phyloP scores from a whole-genome alignment of 2,888 invertebrate genomes.

The Notodonta ziczac region DNA sequence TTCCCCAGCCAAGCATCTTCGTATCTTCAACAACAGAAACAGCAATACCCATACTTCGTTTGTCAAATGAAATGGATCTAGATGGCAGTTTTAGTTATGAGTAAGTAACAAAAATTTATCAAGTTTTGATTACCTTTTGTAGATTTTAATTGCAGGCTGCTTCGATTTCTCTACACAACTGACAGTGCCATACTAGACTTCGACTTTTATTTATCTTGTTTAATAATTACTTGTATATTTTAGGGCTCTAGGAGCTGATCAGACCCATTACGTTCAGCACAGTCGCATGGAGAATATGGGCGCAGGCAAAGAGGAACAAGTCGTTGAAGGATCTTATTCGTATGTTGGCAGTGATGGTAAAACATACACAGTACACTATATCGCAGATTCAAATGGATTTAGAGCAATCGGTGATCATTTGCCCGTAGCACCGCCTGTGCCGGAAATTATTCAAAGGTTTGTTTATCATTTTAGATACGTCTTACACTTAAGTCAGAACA shows the following conservation, averaged over 20 bases:
- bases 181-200: background rate
- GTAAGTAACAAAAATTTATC: constrained; percentile 57
- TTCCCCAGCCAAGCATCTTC: constrained; percentile 61
- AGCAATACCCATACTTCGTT: constrained; percentile 78
- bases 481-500: too few species aligned
- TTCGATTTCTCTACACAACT: too few species aligned
- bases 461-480: background rate
- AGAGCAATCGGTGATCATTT: constrained; percentile 90
- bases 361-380: constrained; percentile 86
- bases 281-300: constrained; percentile 84
- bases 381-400: constrained; percentile 91
- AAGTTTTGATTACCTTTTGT: background rate
- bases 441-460: constrained; percentile 87
- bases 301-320: constrained; percentile 84
- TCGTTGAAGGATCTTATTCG: constrained; percentile 86
- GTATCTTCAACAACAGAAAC: constrained; percentile 77
- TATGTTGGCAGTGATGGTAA: constrained; percentile 86
- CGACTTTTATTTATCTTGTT: background rate
- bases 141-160: too few species aligned
- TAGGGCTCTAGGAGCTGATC: constrained; percentile 80
- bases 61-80: constrained; percentile 83
- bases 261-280: constrained; percentile 82
- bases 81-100: constrained; percentile 84
- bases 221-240: constrained; percentile 19
- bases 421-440: constrained; percentile 90